Conservation (phyloP, 1,140 invertebrate genomes). For the Calliopsis andreniformis region DNA sequence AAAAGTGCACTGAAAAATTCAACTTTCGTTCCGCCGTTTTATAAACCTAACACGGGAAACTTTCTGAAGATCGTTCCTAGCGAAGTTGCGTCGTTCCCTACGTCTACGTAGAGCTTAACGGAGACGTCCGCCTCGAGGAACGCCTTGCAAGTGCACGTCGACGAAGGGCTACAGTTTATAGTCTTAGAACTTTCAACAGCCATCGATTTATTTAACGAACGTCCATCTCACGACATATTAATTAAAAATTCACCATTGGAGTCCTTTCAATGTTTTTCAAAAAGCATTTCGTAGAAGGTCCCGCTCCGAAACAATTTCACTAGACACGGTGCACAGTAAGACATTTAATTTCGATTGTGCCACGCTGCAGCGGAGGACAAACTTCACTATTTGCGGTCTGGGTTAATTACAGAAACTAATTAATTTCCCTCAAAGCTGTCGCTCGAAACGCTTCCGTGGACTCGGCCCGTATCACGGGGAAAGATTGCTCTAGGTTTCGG, state of each 20-base stretch:
- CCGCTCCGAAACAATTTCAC: neutral
- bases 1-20: neutral
- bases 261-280: neutral
- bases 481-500: neutral
- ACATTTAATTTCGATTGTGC: conserved; percentile 33
- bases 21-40: neutral
- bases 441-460: neutral
- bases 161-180: no score
- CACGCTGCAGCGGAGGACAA: neutral
- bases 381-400: conserved; percentile 9
- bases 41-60: neutral
- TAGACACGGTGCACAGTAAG: conserved; percentile 11
- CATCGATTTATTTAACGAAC: no score
- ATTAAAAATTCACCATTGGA: neutral
- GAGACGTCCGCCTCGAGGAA: neutral
- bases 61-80: neutral
- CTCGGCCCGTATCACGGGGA: neutral
- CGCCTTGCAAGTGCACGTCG: neutral
- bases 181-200: no score
- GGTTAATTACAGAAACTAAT: conserved; percentile 45
- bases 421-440: conserved; percentile 27
- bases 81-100: neutral
- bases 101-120: neutral
- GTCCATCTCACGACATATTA: no score
- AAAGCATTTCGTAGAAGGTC: neutral